Percentiles rank a stretch among this genome's conserved stretches.
phyloP scores from a whole-genome alignment of 2,888 invertebrate species.

The Clepsis dumicolana region DNA sequence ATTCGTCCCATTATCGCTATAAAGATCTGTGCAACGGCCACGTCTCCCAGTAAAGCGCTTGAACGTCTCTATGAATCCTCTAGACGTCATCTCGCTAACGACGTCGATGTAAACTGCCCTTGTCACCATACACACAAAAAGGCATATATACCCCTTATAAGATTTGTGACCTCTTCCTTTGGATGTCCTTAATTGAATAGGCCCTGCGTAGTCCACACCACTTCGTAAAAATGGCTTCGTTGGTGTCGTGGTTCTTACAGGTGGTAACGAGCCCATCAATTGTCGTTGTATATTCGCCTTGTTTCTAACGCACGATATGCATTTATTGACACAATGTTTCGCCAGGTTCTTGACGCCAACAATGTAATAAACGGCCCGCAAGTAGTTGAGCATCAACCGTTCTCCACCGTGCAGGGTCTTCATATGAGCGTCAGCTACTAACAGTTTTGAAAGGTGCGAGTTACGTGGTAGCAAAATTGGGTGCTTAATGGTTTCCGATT shows the following conservation, averaged over 20 bases:
- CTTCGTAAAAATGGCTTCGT: conserved; percentile 21
- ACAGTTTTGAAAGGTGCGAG: conserved; percentile 15
- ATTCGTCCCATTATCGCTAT: too few species aligned
- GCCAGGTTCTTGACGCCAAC: not conserved
- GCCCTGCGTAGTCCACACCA: conserved; percentile 26
- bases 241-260: conserved; percentile 26
- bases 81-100: too few species aligned
- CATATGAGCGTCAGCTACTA: conserved; percentile 42
- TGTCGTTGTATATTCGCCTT: conserved; percentile 5
- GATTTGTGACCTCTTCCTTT: conserved; percentile 1
- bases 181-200: too few species aligned
- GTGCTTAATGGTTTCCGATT: conserved; percentile 30
- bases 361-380: conserved; percentile 24
- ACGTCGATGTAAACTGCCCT: too few species aligned
- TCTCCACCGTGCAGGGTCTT: conserved; percentile 43
- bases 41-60: too few species aligned
- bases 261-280: conserved; percentile 30
- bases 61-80: too few species aligned
- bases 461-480: conserved; percentile 31
- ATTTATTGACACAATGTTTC: conserved; percentile 21
- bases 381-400: conserved; percentile 34
- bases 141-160: not conserved
- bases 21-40: too few species aligned
- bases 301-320: too few species aligned
- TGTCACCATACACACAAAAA: too few species aligned